phyloP scores from a whole-genome alignment of 2,113 vertebrate species.

The Entomyzon cyanotis region DNA sequence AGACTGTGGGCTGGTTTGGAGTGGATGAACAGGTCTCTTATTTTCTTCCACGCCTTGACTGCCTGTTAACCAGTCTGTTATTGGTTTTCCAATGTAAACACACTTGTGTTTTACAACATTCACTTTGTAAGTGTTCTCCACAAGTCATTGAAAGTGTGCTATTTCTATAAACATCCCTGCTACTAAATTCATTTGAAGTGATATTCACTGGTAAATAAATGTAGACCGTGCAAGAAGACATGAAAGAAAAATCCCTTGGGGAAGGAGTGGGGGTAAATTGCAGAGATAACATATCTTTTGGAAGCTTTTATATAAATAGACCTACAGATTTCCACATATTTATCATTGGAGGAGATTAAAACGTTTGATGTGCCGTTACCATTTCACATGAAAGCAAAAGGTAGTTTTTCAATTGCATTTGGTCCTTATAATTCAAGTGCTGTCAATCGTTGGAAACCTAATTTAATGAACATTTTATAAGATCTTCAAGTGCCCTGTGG shows the following conservation, averaged over 20 bases:
- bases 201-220: conserved; percentile 58
- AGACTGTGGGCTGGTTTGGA: background rate
- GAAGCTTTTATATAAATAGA: conserved; percentile 62
- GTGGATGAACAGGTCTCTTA: background rate
- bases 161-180: conserved; percentile 55
- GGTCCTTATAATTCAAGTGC: conserved; percentile 30
- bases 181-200: conserved; percentile 57
- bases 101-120: conserved; percentile 55
- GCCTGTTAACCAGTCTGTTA: conserved; percentile 39
- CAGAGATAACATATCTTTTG: conserved; percentile 63
- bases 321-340: conserved; percentile 52
- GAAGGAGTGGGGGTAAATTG: conserved; percentile 44
- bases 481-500: background rate
- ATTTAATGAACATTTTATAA: conserved; percentile 41
- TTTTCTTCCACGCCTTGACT: background rate
- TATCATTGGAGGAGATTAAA: conserved; percentile 45
- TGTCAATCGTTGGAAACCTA: conserved; percentile 4
- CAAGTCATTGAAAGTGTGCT: conserved; percentile 55
- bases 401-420: conserved; percentile 45
- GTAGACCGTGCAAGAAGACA: conserved; percentile 36
- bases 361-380: conserved; percentile 50
- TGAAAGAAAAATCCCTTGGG: conserved; percentile 59
- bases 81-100: conserved; percentile 42
- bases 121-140: conserved; percentile 50
- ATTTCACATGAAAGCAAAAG: conserved; percentile 55